Conservation (phyloP, 2,113 vertebrate genomes). For the Pontoporia blainvillei region DNA sequence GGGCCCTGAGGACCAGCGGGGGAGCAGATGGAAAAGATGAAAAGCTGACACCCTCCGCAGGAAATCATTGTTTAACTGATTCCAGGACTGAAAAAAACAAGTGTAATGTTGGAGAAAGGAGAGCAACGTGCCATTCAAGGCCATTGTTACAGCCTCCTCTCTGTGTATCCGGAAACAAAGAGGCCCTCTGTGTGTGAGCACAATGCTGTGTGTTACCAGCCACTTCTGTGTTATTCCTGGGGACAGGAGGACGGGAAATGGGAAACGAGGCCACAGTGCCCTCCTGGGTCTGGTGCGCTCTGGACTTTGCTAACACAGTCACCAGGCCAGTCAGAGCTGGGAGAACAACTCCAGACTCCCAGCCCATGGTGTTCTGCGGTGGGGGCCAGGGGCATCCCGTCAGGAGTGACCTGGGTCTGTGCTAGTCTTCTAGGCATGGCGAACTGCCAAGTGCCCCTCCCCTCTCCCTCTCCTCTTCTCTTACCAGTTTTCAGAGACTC, state of each 20-base stretch:
- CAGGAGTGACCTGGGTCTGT: background rate
- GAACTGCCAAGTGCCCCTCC: background rate
- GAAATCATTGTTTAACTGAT: slow-evolving; percentile 50
- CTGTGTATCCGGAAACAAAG: slow-evolving; percentile 49
- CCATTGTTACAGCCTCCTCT: slow-evolving; percentile 49
- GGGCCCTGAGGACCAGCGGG: background rate
- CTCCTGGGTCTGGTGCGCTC: background rate
- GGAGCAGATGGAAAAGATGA: background rate
- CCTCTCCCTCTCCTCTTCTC: background rate
- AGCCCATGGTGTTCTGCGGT: background rate
- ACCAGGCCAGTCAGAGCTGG: background rate
- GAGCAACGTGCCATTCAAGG: slow-evolving; percentile 40
- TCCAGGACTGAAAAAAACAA: slow-evolving; percentile 49
- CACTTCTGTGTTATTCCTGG: slow-evolving; percentile 21
- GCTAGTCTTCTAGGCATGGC: background rate
- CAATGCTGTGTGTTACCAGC: slow-evolving; percentile 45
- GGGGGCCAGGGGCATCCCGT: background rate
- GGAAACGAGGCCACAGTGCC: slow-evolving; percentile 51
- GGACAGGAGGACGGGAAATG: slow-evolving; percentile 21
- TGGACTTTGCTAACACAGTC: background rate
- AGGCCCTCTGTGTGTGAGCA: slow-evolving; percentile 50
- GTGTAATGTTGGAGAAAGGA: slow-evolving; percentile 45
- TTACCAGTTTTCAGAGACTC: background rate
- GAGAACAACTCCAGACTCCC: background rate
- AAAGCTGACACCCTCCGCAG: slow-evolving; percentile 7